A percentile compares a stretch with the other conserved stretches of the same genome.
These are phyloP conservation scores for Xylocampa areola DNA, from an alignment of 2,888 invertebrate species.

Conservation along the genomic window DNA sequence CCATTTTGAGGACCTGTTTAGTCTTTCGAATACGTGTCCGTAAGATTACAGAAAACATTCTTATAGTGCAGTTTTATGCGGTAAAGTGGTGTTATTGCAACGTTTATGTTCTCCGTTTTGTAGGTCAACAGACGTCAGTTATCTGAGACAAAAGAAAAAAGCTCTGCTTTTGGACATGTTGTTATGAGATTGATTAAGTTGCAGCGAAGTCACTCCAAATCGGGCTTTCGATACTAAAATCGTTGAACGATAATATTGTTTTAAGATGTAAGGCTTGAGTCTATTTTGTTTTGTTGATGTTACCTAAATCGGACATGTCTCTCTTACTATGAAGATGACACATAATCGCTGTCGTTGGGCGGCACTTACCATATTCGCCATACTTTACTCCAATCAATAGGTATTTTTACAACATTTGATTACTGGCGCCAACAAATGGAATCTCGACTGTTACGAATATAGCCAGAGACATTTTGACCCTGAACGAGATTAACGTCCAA, in stretches of 20 bases:
- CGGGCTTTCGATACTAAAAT: not conserved
- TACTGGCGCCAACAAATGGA: conserved; percentile 69
- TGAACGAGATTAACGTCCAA: conserved; percentile 54
- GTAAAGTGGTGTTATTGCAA: not conserved
- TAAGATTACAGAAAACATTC: conserved; percentile 27
- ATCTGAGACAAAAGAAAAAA: conserved; percentile 7
- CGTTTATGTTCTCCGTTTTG: not conserved
- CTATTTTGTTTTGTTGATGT: conserved; percentile 1
- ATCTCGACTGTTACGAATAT: conserved; percentile 63
- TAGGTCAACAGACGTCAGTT: not conserved
- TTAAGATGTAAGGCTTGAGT: not conserved
- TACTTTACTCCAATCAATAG: conserved; percentile 13
- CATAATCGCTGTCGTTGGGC: conserved; percentile 26
- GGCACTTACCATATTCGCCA: conserved; percentile 16
- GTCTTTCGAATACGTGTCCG: conserved; percentile 24
- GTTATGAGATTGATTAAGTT: not conserved
- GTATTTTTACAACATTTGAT: conserved; percentile 40
- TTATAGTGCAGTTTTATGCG: conserved; percentile 14
- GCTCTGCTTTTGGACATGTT: not conserved
- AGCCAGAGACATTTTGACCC: conserved; percentile 60
- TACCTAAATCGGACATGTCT: conserved; percentile 28
- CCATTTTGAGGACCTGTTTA: conserved; percentile 32
- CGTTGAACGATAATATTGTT: not conserved
- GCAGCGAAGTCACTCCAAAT: not conserved
- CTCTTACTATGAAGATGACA: conserved; percentile 28